Base-by-base conservation (phyloP, 2,888 invertebrate species). In the Latrodectus hesperus region DNA sequence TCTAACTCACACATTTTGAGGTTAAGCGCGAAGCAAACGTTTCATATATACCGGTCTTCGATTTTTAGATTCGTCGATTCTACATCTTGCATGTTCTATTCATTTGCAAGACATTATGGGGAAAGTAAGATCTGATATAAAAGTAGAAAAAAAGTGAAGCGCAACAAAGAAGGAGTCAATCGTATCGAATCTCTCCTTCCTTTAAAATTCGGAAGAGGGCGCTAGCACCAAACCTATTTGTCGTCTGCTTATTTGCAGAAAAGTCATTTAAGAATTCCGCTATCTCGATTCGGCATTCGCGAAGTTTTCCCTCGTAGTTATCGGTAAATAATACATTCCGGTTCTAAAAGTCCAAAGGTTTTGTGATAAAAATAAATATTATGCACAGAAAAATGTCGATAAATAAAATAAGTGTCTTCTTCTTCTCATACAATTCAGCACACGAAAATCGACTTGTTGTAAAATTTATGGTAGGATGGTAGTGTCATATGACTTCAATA, bases 261-360 rank as follows among this genome's bases (percentile, higher is more conserved):
- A 86, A 86, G 81, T 76, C 81, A 80, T 86, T 81, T 86, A 77
- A 81, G 75, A 81, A 72, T 72, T 74, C 74, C 85, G 80, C 80
- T 76, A 81, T 86, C 81, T 76, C 74, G 85, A 74, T 75, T 79
- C 52, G 60, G 51, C 75, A 75, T 75, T 82, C 55, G 77, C 51
- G 65, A 68, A 82, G 76, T 77, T 55, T 55, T 55, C 6, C 53
- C 67, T 51, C 38, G 51, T 60, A 81, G 86, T 86, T 86, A 86
- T 86, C 86, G 86, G 86, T 86, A 81, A 86, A 86, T 81, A 86
- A 81, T 86, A 78, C 74, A 76, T 77, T 77, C 71, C 75, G 51
- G 67, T 26, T 68, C 55, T 14, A 53, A 71, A 76, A 76, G 26
- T 51, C 65, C 22, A 64, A 12, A 22, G 38, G 55, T 76, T 78